Percentiles rank a stretch among this genome's conserved stretches.
Conservation (phyloP, 2,797 vertebrate genomes). For the Sebastes steindachneri region DNA sequence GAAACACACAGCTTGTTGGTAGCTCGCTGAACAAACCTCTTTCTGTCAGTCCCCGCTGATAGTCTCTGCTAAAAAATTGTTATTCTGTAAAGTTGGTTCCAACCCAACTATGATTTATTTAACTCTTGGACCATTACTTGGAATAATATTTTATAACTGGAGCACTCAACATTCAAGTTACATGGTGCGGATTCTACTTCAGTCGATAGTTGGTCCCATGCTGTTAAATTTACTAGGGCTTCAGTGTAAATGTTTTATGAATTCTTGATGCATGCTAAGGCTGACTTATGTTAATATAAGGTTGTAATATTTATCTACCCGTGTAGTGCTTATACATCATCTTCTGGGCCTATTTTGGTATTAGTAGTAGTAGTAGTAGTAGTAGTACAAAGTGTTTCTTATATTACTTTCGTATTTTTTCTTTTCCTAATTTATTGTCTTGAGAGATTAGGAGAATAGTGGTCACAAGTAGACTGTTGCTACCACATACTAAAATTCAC, state of each 20-base stretch:
- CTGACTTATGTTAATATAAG: neutral
- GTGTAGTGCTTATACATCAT: neutral
- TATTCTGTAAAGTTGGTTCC: neutral
- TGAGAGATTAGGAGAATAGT: no score
- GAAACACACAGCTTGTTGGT: neutral
- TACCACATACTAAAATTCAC: neutral
- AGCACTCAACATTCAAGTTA: neutral
- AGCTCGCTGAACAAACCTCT: neutral
- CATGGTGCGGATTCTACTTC: neutral
- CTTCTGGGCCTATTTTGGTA: neutral
- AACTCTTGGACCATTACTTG: neutral
- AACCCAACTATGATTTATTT: neutral
- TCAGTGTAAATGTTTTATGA: neutral
- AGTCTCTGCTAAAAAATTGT: neutral
- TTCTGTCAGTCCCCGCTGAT: neutral
- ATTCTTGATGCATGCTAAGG: neutral
- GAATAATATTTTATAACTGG: neutral
- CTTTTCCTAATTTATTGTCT: no score
- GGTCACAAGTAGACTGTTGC: neutral
- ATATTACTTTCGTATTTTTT: neutral
- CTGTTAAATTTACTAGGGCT: neutral
- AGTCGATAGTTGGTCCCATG: neutral
- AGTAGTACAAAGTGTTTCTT: neutral
- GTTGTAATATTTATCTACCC: neutral
- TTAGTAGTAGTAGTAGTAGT: neutral